phyloP scores from a whole-genome alignment of 2,797 vertebrate genomes.

The Knipowitschia caucasica region DNA sequence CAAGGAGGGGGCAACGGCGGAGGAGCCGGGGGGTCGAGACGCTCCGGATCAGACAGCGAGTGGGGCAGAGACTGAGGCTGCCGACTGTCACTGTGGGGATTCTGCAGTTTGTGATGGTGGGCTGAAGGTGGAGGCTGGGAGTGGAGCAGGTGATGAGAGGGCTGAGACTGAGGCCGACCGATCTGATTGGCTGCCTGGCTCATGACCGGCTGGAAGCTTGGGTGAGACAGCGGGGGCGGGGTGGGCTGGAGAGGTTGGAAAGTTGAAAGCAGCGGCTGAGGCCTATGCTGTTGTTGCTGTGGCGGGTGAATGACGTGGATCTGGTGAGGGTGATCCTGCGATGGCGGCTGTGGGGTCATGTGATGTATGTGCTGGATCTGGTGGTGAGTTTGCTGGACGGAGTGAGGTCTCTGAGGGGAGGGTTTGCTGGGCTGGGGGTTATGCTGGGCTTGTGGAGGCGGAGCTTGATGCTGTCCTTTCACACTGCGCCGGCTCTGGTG shows the following conservation, averaged over 20 bases:
- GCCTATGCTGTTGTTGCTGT: constrained; percentile 71
- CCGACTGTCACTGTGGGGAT: constrained; percentile 52
- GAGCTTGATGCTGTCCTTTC: constrained; percentile 64
- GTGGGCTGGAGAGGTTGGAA: constrained; percentile 72
- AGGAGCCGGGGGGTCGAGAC: constrained; percentile 67
- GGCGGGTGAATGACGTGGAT: constrained; percentile 77
- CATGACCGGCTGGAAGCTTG: constrained; percentile 68
- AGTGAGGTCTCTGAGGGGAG: constrained; percentile 69
- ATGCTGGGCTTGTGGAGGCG: constrained; percentile 58
- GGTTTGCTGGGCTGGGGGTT: constrained; percentile 65
- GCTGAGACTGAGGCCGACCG: constrained; percentile 56
- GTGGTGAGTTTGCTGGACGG: constrained; percentile 68
- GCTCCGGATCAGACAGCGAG: constrained; percentile 65
- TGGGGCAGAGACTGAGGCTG: constrained; percentile 70
- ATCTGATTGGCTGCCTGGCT: constrained; percentile 26
- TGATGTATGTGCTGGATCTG: constrained; percentile 75
- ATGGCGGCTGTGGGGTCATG: constrained; percentile 64
- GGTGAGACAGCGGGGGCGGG: constrained; percentile 62
- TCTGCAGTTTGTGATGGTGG: constrained; percentile 51
- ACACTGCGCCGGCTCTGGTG: constrained; percentile 69
- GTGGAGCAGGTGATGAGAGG: constrained; percentile 69
- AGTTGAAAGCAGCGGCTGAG: constrained; percentile 72
- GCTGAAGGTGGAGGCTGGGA: constrained; percentile 71
- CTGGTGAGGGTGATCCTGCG: constrained; percentile 65
- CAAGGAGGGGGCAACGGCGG: constrained; percentile 74